phyloP scores from a whole-genome alignment of 2,797 vertebrate species.

The Hippopotamyrus pictus region DNA sequence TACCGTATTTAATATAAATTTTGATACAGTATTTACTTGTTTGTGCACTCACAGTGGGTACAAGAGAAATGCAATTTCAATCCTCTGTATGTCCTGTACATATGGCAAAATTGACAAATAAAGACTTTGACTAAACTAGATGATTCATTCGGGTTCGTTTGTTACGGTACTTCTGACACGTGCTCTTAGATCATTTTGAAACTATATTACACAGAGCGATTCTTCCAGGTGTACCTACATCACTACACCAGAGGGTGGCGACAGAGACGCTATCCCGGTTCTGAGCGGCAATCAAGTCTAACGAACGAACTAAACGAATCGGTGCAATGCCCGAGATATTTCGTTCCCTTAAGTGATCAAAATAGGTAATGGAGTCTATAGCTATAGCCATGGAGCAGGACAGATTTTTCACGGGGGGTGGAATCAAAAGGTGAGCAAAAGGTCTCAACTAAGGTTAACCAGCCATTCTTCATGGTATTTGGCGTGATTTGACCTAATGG shows the following conservation, averaged over 20 bases:
- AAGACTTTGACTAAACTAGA: neutral
- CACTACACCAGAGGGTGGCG: neutral
- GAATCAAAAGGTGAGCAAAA: neutral
- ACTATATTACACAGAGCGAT: neutral
- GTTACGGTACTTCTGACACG: neutral
- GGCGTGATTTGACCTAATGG: neutral
- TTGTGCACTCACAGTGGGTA: too few relatives aligned
- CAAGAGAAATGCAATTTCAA: too few relatives aligned
- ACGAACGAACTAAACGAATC: neutral
- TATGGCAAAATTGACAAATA: too few relatives aligned
- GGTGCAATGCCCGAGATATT: neutral
- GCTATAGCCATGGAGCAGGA: neutral
- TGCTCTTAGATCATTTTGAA: neutral
- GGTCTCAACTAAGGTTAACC: too few relatives aligned
- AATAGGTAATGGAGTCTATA: neutral
- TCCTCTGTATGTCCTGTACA: too few relatives aligned
- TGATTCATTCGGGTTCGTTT: neutral
- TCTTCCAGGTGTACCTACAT: neutral
- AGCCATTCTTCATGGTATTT: neutral
- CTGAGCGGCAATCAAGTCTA: neutral
- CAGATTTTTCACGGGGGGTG: neutral
- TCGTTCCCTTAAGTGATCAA: neutral
- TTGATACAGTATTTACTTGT: too few relatives aligned
- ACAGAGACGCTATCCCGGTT: neutral
- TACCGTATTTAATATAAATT: too few relatives aligned